Conservation (phyloP, 2,113 vertebrate genomes). For the Osmerus eperlanus region DNA sequence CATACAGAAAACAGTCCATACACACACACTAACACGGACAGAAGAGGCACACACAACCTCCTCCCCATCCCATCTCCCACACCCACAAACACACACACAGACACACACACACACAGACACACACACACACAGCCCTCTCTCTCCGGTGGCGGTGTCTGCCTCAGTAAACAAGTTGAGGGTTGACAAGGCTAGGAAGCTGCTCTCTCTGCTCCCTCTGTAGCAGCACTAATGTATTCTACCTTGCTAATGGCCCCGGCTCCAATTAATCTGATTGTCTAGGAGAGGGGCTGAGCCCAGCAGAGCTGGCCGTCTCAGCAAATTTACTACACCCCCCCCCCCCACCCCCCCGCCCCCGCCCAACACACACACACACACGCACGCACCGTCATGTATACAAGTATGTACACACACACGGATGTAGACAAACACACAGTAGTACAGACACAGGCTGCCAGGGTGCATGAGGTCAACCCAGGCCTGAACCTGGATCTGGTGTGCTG, state of each 20-base stretch:
- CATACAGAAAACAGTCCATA: background rate
- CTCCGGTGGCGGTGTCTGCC: slow-evolving; percentile 42
- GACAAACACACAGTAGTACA: no score
- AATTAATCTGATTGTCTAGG: slow-evolving; percentile 85
- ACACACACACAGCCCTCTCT: background rate
- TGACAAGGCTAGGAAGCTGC: slow-evolving; percentile 79
- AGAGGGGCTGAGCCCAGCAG: slow-evolving; percentile 63
- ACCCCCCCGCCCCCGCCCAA: background rate
- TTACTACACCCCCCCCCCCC: slow-evolving; percentile 39
- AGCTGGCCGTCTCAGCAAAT: slow-evolving; percentile 66
- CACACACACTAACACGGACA: background rate
- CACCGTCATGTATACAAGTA: no score
- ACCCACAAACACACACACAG: background rate
- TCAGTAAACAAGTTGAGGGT: slow-evolving; percentile 74
- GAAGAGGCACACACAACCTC: background rate
- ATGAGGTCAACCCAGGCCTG: slow-evolving; percentile 62
- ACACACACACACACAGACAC: background rate
- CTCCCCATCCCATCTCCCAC: background rate
- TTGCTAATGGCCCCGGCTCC: slow-evolving; percentile 79
- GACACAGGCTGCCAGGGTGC: slow-evolving; percentile 61
- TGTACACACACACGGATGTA: no score
- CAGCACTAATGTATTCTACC: slow-evolving; percentile 80
- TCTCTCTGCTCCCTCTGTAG: slow-evolving; percentile 77
- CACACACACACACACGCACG: background rate
- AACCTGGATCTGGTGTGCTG: slow-evolving; percentile 7